phyloP scores from a whole-genome alignment of 2,888 invertebrate species.

The Philhelius pedissequus region DNA sequence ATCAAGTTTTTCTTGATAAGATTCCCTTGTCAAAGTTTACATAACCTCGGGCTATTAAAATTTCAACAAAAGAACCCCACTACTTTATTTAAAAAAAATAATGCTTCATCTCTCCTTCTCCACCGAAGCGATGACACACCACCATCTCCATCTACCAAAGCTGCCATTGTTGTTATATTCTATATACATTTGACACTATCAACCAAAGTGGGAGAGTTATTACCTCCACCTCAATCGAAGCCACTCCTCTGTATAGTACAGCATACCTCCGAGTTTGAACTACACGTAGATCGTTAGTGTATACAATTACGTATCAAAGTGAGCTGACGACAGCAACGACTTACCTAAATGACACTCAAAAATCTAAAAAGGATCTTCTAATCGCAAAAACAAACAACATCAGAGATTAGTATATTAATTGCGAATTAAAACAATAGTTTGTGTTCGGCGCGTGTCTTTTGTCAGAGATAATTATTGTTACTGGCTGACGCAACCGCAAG shows the following conservation, averaged over 20 bases:
- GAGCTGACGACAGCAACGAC: conserved; percentile 30
- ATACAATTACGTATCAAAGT: conserved; percentile 12
- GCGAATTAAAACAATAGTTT: conserved; percentile 35
- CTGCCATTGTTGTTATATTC: neutral
- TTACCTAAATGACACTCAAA: neutral
- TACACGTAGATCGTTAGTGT: conserved; percentile 26
- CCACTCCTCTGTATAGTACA: neutral
- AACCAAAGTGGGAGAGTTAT: conserved; percentile 1
- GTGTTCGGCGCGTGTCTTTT: conserved; percentile 38
- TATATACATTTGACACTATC: neutral
- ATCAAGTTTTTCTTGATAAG: conserved; percentile 21
- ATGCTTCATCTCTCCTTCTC: neutral
- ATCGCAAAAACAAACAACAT: conserved; percentile 44
- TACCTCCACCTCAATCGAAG: neutral
- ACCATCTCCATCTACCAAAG: neutral
- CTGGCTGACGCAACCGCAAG: conserved; percentile 57
- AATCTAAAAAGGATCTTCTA: neutral
- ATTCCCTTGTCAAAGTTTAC: neutral
- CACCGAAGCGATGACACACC: neutral
- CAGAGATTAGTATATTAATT: conserved; percentile 44
- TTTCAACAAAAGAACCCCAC: neutral
- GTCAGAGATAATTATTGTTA: conserved; percentile 37
- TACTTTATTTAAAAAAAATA: neutral
- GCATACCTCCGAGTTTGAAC: neutral
- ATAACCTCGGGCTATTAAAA: neutral